A percentile compares a stretch with the other conserved stretches of the same genome.
These are phyloP conservation scores for Aspidoscelis tigris DNA, from an alignment of 2,113 vertebrate species.

Conservation along the genomic window DNA sequence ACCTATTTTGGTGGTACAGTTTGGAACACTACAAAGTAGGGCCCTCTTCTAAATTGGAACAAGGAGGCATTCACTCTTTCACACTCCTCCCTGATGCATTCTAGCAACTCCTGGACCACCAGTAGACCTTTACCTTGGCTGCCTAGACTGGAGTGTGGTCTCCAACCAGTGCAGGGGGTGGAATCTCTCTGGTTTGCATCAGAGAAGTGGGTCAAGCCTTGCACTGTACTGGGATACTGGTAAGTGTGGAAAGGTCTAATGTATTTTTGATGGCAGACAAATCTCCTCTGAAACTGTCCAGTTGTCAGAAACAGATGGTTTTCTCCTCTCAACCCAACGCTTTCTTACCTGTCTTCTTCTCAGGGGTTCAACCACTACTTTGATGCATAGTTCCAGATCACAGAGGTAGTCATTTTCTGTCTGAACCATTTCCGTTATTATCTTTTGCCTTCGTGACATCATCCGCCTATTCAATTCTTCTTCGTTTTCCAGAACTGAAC, in stretches of 20 bases:
- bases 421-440: conserved; percentile 91
- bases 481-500: conserved; percentile 75
- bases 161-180: too few species aligned
- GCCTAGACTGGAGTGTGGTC: too few species aligned
- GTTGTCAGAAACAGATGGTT: not conserved
- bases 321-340: accelerated
- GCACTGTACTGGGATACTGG: not conserved
- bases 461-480: conserved; percentile 78
- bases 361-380: conserved; percentile 89
- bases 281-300: not conserved
- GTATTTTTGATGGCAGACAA: not conserved
- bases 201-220: not conserved
- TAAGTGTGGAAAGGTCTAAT: too few species aligned
- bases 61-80: too few species aligned
- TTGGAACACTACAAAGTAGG: too few species aligned
- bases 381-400: conserved; percentile 88
- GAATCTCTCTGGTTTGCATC: too few species aligned
- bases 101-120: too few species aligned
- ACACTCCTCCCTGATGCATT: too few species aligned
- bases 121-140: too few species aligned
- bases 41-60: too few species aligned
- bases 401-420: conserved; percentile 90
- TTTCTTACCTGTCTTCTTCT: conserved; percentile 84
- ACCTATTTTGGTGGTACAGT: too few species aligned
- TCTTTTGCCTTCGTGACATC: conserved; percentile 89